Base-by-base conservation (phyloP, 2,888 invertebrate genomes). In the Nudaria mundana region DNA sequence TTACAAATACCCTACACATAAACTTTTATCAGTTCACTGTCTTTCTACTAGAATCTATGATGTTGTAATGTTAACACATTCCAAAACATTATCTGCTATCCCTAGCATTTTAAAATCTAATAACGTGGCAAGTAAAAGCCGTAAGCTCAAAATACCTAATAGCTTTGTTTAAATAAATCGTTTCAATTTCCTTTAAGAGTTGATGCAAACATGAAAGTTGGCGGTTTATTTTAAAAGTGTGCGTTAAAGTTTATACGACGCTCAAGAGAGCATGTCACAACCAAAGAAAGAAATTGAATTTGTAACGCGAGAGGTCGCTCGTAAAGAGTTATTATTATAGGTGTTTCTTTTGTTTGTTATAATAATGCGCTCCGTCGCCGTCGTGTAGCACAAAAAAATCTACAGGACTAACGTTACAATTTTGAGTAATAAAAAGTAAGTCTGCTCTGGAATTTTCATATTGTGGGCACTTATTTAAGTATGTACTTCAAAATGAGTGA, bases 271-370 rank as follows among this genome's bases (percentile, higher is more conserved):
- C 63, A 55, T 61, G 54, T 58, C 62, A 55, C 61, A 51, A 56
- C 56, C 70, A 66, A 58, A 67, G 67, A 73, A 71, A 70, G 71
- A 80, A 79, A 78, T 78, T 76, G 76, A 78, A 75, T 68, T 73
- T 70, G 79, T 66, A 78, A 80, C 68, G 59, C 58, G 74, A 80
- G 62, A 63, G 58, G 47, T 35, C 44, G 52, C 47, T 68, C 69
- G 60, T 68, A 66, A 69, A 68, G 50, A 63, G 58, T 67, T 73
- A 73, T 73, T 75, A 66, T 66, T 67, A 63, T 59, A 58, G 56
- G 59, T 63, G 59, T 67, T 65, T 61, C 60, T 68, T 71, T 71
- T 59, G 55, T 68, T 64, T 61, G 63, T 65, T 67, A 61, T 64
- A 65, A 68, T 69, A 71, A 66, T 59, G 53, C 50, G 53, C 52